Conservation (phyloP, 2,797 vertebrate species). For the Aulostomus chinensis region DNA sequence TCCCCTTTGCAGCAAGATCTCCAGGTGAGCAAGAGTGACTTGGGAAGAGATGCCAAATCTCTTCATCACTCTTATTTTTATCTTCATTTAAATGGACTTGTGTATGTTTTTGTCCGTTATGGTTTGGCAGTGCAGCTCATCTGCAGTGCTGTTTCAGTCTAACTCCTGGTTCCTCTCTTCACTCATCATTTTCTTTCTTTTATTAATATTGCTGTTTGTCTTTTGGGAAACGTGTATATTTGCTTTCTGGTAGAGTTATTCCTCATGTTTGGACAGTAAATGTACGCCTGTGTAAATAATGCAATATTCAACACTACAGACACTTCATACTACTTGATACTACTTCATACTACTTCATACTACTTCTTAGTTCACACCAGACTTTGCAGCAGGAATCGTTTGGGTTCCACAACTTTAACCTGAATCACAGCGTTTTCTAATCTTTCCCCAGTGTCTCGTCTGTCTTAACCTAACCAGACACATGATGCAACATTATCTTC, state of each 20-base stretch:
- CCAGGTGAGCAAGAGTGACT: conserved; percentile 75
- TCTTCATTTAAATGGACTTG: conserved; percentile 14
- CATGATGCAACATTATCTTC: too few species aligned
- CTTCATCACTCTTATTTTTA: conserved; percentile 29
- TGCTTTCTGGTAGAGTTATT: background rate
- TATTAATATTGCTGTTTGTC: conserved; percentile 10
- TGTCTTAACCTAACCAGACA: too few species aligned
- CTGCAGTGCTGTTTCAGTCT: conserved; percentile 48
- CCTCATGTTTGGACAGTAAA: too few species aligned
- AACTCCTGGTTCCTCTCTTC: conserved; percentile 50
- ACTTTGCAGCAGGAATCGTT: too few species aligned
- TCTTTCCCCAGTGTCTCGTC: too few species aligned
- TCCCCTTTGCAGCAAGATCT: conserved; percentile 74
- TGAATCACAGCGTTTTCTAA: too few species aligned
- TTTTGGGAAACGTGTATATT: conserved; percentile 11
- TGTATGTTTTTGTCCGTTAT: conserved; percentile 30
- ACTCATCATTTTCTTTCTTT: conserved; percentile 2
- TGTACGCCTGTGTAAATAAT: too few species aligned
- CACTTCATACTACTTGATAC: too few species aligned
- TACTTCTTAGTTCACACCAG: too few species aligned
- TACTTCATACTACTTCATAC: too few species aligned
- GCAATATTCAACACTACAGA: too few species aligned
- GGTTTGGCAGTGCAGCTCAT: conserved; percentile 32
- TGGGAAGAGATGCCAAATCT: conserved; percentile 47
- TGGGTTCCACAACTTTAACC: too few species aligned